Evolutionary conservation across 2,888 invertebrate species (phyloP), one percentile per base, ranked within the genome.

Genomic region (Drosophila cracens): DNA sequence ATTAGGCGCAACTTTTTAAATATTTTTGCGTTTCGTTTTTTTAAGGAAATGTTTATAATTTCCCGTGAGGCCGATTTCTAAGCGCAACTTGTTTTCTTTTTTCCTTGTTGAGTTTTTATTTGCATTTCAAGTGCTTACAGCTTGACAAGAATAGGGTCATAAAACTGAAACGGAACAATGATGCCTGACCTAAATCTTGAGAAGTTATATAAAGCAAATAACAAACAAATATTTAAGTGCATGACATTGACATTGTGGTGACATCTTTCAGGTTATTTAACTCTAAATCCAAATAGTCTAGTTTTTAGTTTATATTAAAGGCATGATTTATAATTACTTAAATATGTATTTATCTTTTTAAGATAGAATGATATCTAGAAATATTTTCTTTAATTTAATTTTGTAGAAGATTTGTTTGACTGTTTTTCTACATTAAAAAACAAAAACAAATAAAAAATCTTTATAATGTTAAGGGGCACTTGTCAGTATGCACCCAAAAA

Each of bases 1-100:
- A 88, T 87, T 88, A 87, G 87, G 82, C 80, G 75, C 80, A 88
- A 86, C 80, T 87, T 86, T 86, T 83, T 57, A 71, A 69, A 70
- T 70, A 70, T 73, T 65, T 81, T 70, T 71, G 61, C 66, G 54
- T 65, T 27, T 34, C 62, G 25, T 59, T 49, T 59, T 69, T 70
- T 57, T 21, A 48, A 25, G 57, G 60, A 81, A 86, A 83, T 82
- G 79, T 72, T 72, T 78, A 77, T 87, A 87, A 87, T 87, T 87
- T 87, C 87, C 87, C 87, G 83, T 16, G 87, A 88, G 87, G 62
- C 70, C 60, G 65, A 88, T 87, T 86, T 70, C 80, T 79, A 77
- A 70, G 56, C 74, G 31, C 43, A 70, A 70, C 69, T 69, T 72
- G 48, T 58, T 69, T 64, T 34, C 34, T n/a, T 36, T 38, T 34